Percentiles rank a stretch among this genome's conserved stretches.
Evolutionary conservation across 2,797 vertebrate species (phyloP).

Genomic region (Phrynocephalus vlangalii): DNA sequence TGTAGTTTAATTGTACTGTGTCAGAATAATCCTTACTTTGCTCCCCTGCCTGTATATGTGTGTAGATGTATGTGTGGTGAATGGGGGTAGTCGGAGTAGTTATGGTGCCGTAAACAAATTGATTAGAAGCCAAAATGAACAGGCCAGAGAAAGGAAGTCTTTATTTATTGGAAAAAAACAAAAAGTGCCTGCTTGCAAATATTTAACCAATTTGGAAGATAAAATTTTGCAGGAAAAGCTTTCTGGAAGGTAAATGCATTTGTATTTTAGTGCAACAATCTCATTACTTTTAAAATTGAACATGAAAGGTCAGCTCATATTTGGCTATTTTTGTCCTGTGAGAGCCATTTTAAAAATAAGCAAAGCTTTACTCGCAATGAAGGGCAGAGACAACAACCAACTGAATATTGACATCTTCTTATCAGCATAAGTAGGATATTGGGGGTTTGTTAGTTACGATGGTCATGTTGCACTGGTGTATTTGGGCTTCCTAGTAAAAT

Average conservation of each 20-base stretch:
- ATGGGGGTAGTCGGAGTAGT: not conserved
- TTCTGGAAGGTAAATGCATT: slow-evolving; percentile 65
- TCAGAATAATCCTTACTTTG: slow-evolving; percentile 26
- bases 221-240: slow-evolving; percentile 46
- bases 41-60: slow-evolving; percentile 23
- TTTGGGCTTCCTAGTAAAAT: not conserved
- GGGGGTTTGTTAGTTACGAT: not conserved
- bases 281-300: slow-evolving; percentile 53
- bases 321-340: not conserved
- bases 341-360: slow-evolving; percentile 36
- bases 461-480: not conserved
- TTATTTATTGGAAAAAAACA: slow-evolving; percentile 52
- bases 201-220: slow-evolving; percentile 54
- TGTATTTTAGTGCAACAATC: slow-evolving; percentile 41
- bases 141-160: not conserved
- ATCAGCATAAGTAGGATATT: not conserved
- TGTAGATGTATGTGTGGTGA: not conserved
- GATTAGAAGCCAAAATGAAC: slow-evolving; percentile 40
- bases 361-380: not conserved
- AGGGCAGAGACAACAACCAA: not conserved
- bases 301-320: slow-evolving; percentile 34
- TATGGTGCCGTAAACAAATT: slow-evolving; percentile 27
- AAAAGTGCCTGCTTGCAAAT: slow-evolving; percentile 56
- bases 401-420: not conserved
- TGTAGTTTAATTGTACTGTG: slow-evolving; percentile 23